Conservation (phyloP, 2,888 invertebrate genomes). For the Aplocera efformata region DNA sequence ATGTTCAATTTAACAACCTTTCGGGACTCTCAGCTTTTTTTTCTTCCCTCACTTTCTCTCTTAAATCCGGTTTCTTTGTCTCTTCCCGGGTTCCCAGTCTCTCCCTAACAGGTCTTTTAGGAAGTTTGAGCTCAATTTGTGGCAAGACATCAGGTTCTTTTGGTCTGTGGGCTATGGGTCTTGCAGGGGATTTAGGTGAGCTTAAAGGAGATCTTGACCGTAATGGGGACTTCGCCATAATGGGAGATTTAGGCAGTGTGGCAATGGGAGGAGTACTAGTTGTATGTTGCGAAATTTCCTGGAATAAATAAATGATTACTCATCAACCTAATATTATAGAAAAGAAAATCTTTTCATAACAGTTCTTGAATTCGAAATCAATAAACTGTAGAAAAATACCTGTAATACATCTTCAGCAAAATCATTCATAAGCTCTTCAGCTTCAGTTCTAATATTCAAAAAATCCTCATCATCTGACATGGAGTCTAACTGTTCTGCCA, state of each 20-base stretch:
- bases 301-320: constrained; percentile 25
- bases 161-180: constrained; percentile 14
- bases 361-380: no score
- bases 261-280: constrained; percentile 48
- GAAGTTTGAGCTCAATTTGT: constrained; percentile 71
- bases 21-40: constrained; percentile 61
- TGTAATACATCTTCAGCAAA: constrained; percentile 74
- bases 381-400: constrained; percentile 35
- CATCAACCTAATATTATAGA: background rate
- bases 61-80: constrained; percentile 42
- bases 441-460: constrained; percentile 83
- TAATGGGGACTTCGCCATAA: constrained; percentile 10
- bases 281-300: constrained; percentile 61
- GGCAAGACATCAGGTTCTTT: constrained; percentile 57
- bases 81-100: constrained; percentile 58
- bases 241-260: constrained; percentile 24
- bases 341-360: no score
- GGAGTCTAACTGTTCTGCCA: constrained; percentile 71
- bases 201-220: constrained; percentile 15
- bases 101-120: constrained; percentile 71
- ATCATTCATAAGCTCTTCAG: constrained; percentile 77
- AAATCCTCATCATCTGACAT: constrained; percentile 84
- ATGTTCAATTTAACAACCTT: constrained; percentile 63
- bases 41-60: constrained; percentile 46
- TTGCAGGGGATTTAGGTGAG: constrained; percentile 12